Base-by-base conservation (phyloP, 2,113 vertebrate species). In the Symphodus melops region DNA sequence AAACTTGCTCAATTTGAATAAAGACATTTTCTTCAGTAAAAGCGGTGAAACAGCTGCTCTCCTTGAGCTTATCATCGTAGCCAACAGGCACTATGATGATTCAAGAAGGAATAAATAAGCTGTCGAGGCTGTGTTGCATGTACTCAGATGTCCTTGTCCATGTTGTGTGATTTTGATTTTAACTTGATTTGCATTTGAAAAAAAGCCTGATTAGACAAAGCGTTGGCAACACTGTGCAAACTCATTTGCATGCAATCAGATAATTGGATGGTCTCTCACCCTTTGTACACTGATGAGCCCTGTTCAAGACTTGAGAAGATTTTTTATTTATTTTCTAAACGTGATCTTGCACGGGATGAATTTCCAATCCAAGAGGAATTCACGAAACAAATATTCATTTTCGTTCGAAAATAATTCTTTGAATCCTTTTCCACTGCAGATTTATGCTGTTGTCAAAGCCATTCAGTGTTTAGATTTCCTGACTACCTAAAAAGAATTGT, bases 141-240 rank as follows among this genome's bases (percentile, higher is more conserved):
- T 36, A 37, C 39, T 44, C 42, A 11, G 55, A 33, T 6, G 25
- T 23, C 13, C 49, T 17, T 17, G 4, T 37, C 21, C 56, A 16
- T 59, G 7, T 14, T 11, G 10, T 54, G 16, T 44, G 23, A 55
- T 62, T 74, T 39, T 0, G 19, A 17, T 68, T 55, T 70, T 2
- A 23, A 36, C 2, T 1, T 33, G 4, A 83, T 83, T 79, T 83
- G 66, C 72, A 79, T 79, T n/a, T n/a, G n/a, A 13, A 51, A 61
- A 54, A 68, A 19, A 4, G 67, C 1, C 4, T 7, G 37, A 65
- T 51, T 28, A 41, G 4, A 65, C 55, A 41, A 78, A 74, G 25
- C 4, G 10, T 14, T 1, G 36, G 23, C 36, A 11, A 23, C 44
- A 5, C 48, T 1, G 0, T 20, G 42, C 17, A 51, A 61, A 59